These are phyloP conservation scores for Drosophila navojoa DNA, from an alignment of 1,140 invertebrate genomes.

Conservation along the genomic window DNA sequence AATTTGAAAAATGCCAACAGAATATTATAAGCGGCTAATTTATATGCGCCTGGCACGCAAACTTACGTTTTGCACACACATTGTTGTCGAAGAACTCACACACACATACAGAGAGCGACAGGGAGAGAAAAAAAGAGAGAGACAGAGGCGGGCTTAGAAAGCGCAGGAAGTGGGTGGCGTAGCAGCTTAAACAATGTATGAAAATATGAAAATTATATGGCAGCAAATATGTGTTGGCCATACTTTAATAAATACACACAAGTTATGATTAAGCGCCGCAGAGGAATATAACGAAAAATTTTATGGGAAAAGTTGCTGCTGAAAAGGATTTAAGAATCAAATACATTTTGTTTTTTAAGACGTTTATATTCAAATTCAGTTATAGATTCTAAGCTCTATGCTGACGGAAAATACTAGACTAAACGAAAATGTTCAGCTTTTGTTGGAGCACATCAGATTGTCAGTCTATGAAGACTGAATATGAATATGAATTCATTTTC, in stretches of 20 bases:
- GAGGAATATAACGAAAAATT: background rate
- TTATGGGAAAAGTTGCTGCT: background rate
- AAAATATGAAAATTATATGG: constrained; percentile 81
- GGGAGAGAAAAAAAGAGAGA: background rate
- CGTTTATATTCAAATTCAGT: background rate
- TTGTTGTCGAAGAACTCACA: constrained; percentile 51
- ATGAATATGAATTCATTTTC: no score
- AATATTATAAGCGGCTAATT: constrained; percentile 82
- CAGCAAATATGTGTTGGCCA: constrained; percentile 73
- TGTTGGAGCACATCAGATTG: no score
- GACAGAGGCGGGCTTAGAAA: constrained; percentile 4
- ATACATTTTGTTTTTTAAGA: constrained; percentile 1
- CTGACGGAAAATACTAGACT: background rate
- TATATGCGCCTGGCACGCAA: constrained; percentile 78
- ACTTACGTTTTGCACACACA: constrained; percentile 82
- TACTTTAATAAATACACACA: constrained; percentile 71
- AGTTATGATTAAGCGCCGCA: constrained; percentile 40
- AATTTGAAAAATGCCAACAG: constrained; percentile 81
- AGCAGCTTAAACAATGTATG: constrained; percentile 76
- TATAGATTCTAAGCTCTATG: no score
- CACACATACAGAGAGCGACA: background rate
- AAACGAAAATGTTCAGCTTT: no score
- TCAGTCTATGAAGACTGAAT: no score
- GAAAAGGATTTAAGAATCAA: constrained; percentile 1
- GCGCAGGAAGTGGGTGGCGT: constrained; percentile 35